Evolutionary conservation across 2,113 vertebrate genomes (phyloP).

Genomic region (Cyphomyrus discorhynchus): DNA sequence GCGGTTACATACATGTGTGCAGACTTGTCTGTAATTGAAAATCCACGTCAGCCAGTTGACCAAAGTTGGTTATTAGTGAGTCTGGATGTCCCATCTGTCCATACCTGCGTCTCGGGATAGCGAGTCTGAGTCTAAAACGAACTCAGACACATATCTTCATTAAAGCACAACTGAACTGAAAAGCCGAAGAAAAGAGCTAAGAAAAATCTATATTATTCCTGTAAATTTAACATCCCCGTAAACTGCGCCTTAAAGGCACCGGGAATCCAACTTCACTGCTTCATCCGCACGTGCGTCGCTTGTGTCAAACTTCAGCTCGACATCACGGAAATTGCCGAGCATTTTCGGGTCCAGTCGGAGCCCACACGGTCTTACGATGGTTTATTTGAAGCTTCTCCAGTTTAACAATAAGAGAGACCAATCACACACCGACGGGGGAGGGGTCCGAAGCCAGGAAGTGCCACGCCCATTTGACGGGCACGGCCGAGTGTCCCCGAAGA

Average conservation of each 20-base stretch:
- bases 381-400: background rate
- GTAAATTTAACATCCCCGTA: background rate
- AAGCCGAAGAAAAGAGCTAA: background rate
- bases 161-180: background rate
- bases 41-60: no score
- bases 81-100: background rate
- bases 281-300: slow-evolving; percentile 46
- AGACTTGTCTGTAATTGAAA: no score
- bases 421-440: slow-evolving; percentile 42
- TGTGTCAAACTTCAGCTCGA: slow-evolving; percentile 55
- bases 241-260: background rate
- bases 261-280: slow-evolving; percentile 15
- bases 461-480: background rate
- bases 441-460: background rate
- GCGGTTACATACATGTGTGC: no score
- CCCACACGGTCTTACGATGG: background rate
- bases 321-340: slow-evolving; percentile 38
- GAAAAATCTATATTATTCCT: background rate
- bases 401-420: slow-evolving; percentile 36
- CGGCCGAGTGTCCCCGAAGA: slow-evolving; percentile 23
- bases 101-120: background rate
- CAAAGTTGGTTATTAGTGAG: background rate
- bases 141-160: background rate
- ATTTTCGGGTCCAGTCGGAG: slow-evolving; percentile 38
- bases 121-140: background rate